Percentiles rank a stretch among this genome's conserved stretches.
Conservation (phyloP, 2,797 vertebrate genomes). For the Rhinogobio ventralis region DNA sequence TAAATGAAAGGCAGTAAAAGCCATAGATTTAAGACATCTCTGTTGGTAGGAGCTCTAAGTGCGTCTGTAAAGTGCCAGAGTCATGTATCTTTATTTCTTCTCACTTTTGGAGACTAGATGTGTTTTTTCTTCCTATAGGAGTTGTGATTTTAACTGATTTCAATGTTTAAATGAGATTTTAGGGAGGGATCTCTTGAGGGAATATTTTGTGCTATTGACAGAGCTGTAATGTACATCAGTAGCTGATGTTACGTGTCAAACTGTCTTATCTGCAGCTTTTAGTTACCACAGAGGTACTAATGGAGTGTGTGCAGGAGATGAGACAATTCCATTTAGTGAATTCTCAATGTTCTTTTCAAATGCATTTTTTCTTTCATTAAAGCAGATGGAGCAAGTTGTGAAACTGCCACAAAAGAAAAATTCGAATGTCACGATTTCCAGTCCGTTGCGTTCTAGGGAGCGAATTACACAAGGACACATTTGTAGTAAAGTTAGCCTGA, state of each 20-base stretch:
- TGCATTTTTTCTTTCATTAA: background rate
- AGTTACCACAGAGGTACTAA: constrained; percentile 12
- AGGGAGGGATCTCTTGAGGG: background rate
- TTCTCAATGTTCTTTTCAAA: background rate
- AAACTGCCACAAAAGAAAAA: background rate
- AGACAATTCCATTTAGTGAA: constrained; percentile 10
- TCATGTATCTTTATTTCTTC: constrained; percentile 1
- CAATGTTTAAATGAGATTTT: constrained; percentile 13
- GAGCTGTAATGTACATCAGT: background rate
- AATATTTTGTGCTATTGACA: constrained; percentile 11
- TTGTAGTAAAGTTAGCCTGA: constrained; percentile 10
- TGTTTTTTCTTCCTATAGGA: background rate
- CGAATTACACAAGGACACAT: background rate
- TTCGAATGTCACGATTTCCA: background rate
- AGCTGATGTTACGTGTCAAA: constrained; percentile 9
- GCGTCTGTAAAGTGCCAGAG: background rate
- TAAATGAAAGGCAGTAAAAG: constrained; percentile 33
- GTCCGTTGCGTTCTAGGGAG: background rate
- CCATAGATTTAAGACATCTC: constrained; percentile 37
- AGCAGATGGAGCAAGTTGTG: background rate
- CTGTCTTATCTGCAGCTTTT: constrained; percentile 30
- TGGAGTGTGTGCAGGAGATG: background rate
- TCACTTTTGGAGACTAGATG: background rate
- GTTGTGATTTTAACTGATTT: constrained; percentile 30
- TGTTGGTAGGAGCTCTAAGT: constrained; percentile 15